Evolutionary conservation across 2,113 vertebrate species (phyloP).

Genomic region (Arenaria interpres): DNA sequence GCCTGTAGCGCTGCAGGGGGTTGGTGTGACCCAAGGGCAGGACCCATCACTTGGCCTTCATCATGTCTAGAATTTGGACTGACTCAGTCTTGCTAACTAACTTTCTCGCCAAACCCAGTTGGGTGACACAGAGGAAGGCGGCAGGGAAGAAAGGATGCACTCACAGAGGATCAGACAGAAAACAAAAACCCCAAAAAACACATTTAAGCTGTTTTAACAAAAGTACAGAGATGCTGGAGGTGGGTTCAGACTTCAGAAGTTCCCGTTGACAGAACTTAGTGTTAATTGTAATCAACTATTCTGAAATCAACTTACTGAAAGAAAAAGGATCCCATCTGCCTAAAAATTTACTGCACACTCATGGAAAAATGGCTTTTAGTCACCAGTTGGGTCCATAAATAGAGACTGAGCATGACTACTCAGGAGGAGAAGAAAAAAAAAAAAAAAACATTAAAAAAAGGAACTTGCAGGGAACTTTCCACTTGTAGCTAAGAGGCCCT

Average conservation of each 20-base stretch:
- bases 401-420: background rate
- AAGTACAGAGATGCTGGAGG: background rate
- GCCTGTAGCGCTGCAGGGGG: too few relatives aligned
- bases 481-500: constrained; percentile 33
- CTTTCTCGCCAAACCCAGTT: background rate
- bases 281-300: background rate
- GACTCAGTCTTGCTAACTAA: background rate
- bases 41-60: too few relatives aligned
- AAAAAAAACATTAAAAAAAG: background rate
- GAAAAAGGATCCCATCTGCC: background rate
- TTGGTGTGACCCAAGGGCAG: too few relatives aligned
- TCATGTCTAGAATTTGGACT: background rate
- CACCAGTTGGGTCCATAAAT: background rate
- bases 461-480: constrained; percentile 27
- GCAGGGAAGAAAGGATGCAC: background rate
- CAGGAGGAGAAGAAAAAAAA: background rate
- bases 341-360: background rate
- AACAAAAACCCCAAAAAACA: too few relatives aligned
- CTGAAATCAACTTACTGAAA: background rate
- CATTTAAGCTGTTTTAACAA: background rate
- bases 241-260: background rate
- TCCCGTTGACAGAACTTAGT: rapidly evolving
- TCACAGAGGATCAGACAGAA: background rate
- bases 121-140: background rate
- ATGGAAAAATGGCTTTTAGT: background rate